A percentile compares a stretch with the other conserved stretches of the same genome.
These are phyloP conservation scores for Dromaius novaehollandiae DNA, from an alignment of 2,113 vertebrate genomes.

Conservation along the genomic window DNA sequence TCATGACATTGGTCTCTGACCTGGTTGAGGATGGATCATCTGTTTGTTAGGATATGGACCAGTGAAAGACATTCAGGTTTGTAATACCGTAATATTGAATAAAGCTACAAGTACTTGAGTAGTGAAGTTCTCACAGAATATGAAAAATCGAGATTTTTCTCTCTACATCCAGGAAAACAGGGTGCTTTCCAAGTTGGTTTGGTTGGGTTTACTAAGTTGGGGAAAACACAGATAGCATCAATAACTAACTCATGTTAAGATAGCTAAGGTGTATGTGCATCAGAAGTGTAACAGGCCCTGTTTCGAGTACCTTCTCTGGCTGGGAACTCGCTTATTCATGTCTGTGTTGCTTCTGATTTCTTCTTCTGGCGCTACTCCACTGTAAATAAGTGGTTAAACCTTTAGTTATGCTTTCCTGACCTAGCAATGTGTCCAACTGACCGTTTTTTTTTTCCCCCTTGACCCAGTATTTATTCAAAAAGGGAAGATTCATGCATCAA, in stretches of 20 bases:
- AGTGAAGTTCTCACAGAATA: neutral
- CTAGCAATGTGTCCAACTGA: neutral
- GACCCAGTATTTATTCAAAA: neutral
- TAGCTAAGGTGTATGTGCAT: neutral
- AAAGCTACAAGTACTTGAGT: neutral
- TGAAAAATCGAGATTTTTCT: neutral
- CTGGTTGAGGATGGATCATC: neutral
- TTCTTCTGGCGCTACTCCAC: neutral
- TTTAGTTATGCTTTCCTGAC: slow-evolving; percentile 10
- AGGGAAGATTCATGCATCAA: neutral
- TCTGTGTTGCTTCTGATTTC: neutral
- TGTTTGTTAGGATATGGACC: neutral
- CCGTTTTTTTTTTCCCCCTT: neutral
- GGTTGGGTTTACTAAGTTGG: neutral
- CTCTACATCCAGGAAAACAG: neutral
- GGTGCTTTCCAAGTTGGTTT: neutral
- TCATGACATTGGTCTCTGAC: neutral
- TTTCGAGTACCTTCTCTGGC: neutral
- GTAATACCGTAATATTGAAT: neutral
- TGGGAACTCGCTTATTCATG: neutral
- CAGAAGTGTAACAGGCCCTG: neutral
- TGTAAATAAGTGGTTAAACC: neutral
- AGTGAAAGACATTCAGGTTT: neutral
- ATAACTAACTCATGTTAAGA: neutral
- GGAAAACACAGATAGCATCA: neutral